Evolutionary conservation across 2,888 invertebrate species (phyloP).

Genomic region (Athripsodes cinereus): DNA sequence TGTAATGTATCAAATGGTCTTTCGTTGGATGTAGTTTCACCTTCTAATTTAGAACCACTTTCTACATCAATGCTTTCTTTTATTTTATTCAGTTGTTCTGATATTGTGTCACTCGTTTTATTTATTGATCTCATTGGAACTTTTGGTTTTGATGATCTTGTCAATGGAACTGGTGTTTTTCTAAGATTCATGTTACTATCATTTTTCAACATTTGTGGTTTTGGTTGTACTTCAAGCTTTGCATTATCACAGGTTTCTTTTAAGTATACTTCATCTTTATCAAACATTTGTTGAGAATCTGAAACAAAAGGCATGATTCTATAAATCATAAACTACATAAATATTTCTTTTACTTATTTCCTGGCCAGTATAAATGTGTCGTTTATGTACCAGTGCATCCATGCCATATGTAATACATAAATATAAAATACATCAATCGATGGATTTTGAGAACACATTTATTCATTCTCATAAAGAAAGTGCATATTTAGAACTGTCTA

Average conservation of each 20-base stretch:
- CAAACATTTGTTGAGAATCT: neutral
- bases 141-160: constrained; percentile 8
- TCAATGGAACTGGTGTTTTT: neutral
- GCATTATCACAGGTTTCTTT: neutral
- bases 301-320: neutral
- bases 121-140: neutral
- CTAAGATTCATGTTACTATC: neutral
- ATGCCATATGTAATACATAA: too few relatives aligned
- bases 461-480: too few relatives aligned
- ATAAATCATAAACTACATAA: too few relatives aligned
- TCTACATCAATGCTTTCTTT: neutral
- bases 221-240: neutral
- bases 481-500: too few relatives aligned
- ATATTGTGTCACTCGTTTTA: neutral
- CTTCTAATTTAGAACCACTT: neutral
- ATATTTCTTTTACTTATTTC: too few relatives aligned
- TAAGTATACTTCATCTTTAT: neutral
- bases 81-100: neutral
- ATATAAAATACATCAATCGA: too few relatives aligned
- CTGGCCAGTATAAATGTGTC: too few relatives aligned
- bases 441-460: too few relatives aligned
- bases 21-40: neutral
- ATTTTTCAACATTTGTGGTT: constrained; percentile 12
- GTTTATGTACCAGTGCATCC: too few relatives aligned
- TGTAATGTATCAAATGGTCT: constrained; percentile 32